Evolutionary conservation across 2,113 vertebrate genomes (phyloP).

Genomic region (Gymnogyps californianus): DNA sequence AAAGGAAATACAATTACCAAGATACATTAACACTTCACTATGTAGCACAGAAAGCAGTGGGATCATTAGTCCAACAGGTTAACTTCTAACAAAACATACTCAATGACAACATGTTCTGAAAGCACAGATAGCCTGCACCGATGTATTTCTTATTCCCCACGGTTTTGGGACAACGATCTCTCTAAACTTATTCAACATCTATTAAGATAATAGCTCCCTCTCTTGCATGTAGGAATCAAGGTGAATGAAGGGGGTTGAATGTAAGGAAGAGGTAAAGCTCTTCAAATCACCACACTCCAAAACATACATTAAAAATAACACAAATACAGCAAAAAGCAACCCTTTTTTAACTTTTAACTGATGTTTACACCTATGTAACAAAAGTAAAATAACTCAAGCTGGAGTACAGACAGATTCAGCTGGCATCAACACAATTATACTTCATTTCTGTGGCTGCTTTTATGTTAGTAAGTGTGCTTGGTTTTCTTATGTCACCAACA

Average conservation of each 20-base stretch:
- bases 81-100: not conserved
- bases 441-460: not conserved
- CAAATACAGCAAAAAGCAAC: not conserved
- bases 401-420: not conserved
- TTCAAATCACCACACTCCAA: not conserved
- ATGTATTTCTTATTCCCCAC: not conserved
- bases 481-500: not conserved
- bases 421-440: not conserved
- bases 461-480: not conserved
- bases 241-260: not conserved
- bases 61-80: not conserved
- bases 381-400: not conserved
- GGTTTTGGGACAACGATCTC: not conserved
- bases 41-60: not conserved
- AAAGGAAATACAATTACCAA: not conserved
- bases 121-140: not conserved
- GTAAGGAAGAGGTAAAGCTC: not conserved
- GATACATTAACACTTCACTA: not conserved
- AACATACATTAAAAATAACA: not conserved
- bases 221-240: not conserved
- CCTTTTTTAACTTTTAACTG: not conserved
- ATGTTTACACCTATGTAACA: not conserved
- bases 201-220: not conserved
- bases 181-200: not conserved
- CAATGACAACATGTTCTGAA: not conserved